A percentile compares a stretch with the other conserved stretches of the same genome.
Conservation (phyloP, 2,797 vertebrate genomes). For the Acrossocheilus fasciatus region DNA sequence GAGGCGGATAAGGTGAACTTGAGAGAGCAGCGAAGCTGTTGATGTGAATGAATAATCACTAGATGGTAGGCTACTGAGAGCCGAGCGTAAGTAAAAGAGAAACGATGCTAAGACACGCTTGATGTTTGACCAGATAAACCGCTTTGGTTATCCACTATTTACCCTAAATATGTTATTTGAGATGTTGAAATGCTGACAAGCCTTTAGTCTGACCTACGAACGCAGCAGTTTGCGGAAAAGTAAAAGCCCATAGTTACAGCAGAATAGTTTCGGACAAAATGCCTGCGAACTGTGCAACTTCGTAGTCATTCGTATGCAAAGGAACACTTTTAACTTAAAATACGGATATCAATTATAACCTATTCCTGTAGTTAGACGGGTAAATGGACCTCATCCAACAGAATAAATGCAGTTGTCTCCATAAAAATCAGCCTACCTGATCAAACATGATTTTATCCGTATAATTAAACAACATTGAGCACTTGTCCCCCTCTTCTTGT, state of each 20-base stretch:
- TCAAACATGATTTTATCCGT: slow-evolving; percentile 66
- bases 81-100: slow-evolving; percentile 62
- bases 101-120: slow-evolving; percentile 46
- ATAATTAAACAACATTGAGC: slow-evolving; percentile 66
- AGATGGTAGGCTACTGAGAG: slow-evolving; percentile 57
- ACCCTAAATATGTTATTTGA: background rate
- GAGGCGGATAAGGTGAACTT: slow-evolving; percentile 73
- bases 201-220: background rate
- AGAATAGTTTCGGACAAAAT: slow-evolving; percentile 14
- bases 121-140: slow-evolving; percentile 53
- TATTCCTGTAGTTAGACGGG: background rate
- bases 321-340: slow-evolving; percentile 11
- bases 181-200: background rate
- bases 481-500: slow-evolving; percentile 64
- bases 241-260: background rate
- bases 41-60: slow-evolving; percentile 72
- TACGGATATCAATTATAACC: background rate
- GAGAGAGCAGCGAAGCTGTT: slow-evolving; percentile 69
- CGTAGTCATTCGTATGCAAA: background rate
- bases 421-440: slow-evolving; percentile 67
- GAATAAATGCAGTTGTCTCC: background rate
- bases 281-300: background rate
- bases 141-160: background rate
- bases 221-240: background rate
- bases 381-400: background rate